These are phyloP conservation scores for Halocynthia aurantium DNA, from an alignment of 23 tunicate genomes.

Conservation along the genomic window DNA sequence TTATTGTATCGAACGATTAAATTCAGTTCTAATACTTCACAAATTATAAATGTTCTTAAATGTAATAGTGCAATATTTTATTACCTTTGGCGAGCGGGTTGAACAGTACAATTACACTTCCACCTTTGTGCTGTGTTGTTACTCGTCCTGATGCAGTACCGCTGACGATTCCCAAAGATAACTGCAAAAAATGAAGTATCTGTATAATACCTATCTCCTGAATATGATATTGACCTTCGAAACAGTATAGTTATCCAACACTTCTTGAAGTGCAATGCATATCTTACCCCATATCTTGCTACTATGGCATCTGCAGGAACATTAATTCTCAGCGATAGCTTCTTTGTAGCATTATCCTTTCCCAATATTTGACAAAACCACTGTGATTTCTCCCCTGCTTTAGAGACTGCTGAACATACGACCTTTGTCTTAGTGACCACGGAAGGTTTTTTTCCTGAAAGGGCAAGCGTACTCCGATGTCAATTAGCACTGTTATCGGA, in stretches of 20 bases:
- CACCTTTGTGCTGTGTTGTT: constrained; percentile 21
- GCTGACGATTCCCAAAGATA: constrained; percentile 34
- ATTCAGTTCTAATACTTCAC: too few species aligned
- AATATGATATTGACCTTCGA: too few species aligned
- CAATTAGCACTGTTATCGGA: too few species aligned
- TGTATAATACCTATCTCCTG: too few species aligned
- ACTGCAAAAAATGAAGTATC: not conserved
- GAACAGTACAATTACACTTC: constrained; percentile 48
- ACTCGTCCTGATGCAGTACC: constrained; percentile 10
- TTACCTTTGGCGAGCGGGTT: constrained; percentile 46
- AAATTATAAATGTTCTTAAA: too few species aligned
- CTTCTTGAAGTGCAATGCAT: not conserved
- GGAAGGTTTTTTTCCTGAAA: constrained; percentile 41
- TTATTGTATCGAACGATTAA: not conserved
- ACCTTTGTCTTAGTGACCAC: constrained; percentile 45
- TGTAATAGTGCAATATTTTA: too few species aligned
- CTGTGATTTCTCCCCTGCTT: constrained; percentile 26
- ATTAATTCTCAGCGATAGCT: constrained; percentile 32
- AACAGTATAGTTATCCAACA: too few species aligned
- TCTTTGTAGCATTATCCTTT: constrained; percentile 19
- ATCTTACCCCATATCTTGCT: constrained; percentile 34
- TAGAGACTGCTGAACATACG: constrained; percentile 28
- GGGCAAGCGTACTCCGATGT: too few species aligned
- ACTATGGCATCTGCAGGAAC: constrained; percentile 55
- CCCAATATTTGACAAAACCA: constrained; percentile 42